Evolutionary conservation across 2,888 invertebrate species (phyloP).

Genomic region (Tuberolachnus salignus): DNA sequence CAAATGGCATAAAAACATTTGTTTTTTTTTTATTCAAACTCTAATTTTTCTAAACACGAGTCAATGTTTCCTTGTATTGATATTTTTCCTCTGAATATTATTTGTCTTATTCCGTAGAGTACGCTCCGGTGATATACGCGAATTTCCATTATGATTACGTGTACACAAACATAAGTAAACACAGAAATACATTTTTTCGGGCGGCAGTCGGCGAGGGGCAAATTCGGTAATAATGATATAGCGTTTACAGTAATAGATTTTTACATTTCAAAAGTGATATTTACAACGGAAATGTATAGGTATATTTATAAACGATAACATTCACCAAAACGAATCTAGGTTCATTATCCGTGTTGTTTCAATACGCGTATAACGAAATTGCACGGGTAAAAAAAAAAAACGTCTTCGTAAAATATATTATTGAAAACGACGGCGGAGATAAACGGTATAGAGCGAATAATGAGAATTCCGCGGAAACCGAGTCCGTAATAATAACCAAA

Average conservation of each 20-base stretch:
- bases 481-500: no score
- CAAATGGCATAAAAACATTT: not conserved
- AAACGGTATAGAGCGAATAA: no score
- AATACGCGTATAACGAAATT: no score
- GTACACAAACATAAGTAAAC: conserved; percentile 8
- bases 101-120: not conserved
- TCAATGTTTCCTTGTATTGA: not conserved
- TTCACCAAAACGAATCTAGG: no score
- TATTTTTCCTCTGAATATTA: not conserved
- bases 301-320: no score
- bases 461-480: no score
- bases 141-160: conserved; percentile 15
- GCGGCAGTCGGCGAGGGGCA: not conserved
- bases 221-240: conserved; percentile 2
- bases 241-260: not conserved
- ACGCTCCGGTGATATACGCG: not conserved
- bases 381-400: no score
- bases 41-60: no score
- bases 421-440: no score
- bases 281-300: no score
- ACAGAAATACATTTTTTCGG: not conserved
- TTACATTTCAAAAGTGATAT: not conserved
- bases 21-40: not conserved
- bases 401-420: no score
- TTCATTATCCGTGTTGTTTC: no score